phyloP scores from a whole-genome alignment of 2,113 vertebrate genomes.

The Pachycephala philippinensis region DNA sequence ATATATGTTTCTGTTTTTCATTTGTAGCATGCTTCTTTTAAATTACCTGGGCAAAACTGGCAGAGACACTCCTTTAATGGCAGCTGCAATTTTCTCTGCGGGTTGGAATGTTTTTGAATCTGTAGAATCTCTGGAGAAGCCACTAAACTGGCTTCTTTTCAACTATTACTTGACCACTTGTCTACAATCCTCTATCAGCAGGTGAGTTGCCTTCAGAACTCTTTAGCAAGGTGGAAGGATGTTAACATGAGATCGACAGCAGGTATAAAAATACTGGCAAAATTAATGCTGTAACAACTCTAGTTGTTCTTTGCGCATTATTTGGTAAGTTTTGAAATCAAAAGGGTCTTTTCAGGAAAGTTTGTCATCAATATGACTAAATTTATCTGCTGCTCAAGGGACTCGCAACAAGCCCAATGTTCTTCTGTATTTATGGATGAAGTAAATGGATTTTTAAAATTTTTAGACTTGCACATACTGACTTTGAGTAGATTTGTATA shows the following conservation, averaged over 20 bases:
- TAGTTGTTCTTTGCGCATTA: background rate
- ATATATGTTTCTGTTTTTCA: conserved; percentile 20
- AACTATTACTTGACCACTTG: conserved; percentile 99
- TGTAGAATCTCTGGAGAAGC: conserved; percentile 91
- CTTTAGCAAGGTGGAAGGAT: background rate
- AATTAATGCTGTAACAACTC: background rate
- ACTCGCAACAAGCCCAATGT: background rate
- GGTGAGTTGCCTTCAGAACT: conserved; percentile 76
- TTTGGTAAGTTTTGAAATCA: background rate
- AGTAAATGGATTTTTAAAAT: background rate
- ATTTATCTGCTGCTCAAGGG: background rate
- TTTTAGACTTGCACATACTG: background rate
- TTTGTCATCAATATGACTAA: background rate
- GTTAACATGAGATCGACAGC: background rate
- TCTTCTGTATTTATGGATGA: background rate
- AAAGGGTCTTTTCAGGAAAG: background rate
- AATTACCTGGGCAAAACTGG: conserved; percentile 94
- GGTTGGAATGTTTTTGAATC: conserved; percentile 98
- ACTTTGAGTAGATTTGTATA: background rate
- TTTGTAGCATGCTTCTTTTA: conserved; percentile 92
- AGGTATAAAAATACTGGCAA: background rate
- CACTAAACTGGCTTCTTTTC: conserved; percentile 95
- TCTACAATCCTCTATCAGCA: conserved; percentile 92
- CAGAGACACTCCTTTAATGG: conserved; percentile 87
- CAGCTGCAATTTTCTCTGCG: conserved; percentile 92